Conservation (phyloP, 23 tunicate species). For the Halocynthia roretzi region DNA sequence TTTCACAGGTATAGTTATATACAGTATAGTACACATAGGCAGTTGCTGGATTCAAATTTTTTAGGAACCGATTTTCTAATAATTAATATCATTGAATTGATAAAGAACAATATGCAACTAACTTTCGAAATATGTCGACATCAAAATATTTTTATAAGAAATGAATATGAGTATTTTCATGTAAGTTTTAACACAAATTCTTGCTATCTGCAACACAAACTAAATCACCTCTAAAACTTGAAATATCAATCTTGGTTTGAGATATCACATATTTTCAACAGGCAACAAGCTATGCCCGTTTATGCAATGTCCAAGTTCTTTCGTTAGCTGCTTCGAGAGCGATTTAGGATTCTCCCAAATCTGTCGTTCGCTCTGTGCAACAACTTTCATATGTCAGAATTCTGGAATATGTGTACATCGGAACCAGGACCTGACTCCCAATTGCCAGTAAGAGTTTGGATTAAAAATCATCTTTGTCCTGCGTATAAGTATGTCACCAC, state of each 20-base stretch:
- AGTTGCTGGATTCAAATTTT: background rate
- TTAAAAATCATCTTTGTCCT: too few species aligned
- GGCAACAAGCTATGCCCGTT: background rate
- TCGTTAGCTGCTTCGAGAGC: conserved; percentile 2
- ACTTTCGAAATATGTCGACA: background rate
- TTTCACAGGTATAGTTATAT: background rate
- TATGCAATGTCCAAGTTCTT: background rate
- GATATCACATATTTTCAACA: background rate
- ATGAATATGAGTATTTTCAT: too few species aligned
- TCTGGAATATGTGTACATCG: conserved; percentile 14
- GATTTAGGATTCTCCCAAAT: conserved; percentile 12
- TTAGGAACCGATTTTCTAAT: background rate
- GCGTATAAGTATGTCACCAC: too few species aligned
- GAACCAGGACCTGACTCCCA: background rate
- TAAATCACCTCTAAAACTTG: too few species aligned
- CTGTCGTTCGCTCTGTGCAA: conserved; percentile 7
- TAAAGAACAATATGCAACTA: too few species aligned
- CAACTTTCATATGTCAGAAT: conserved; percentile 3
- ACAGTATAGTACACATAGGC: background rate
- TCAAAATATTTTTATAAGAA: too few species aligned
- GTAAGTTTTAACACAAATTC: too few species aligned
- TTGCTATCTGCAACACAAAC: too few species aligned
- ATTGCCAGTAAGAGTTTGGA: conserved; percentile 14
- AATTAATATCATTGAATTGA: too few species aligned
- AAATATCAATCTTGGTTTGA: too few species aligned